phyloP scores from a whole-genome alignment of 2,113 vertebrate genomes.

The Hiodon tergisus region DNA sequence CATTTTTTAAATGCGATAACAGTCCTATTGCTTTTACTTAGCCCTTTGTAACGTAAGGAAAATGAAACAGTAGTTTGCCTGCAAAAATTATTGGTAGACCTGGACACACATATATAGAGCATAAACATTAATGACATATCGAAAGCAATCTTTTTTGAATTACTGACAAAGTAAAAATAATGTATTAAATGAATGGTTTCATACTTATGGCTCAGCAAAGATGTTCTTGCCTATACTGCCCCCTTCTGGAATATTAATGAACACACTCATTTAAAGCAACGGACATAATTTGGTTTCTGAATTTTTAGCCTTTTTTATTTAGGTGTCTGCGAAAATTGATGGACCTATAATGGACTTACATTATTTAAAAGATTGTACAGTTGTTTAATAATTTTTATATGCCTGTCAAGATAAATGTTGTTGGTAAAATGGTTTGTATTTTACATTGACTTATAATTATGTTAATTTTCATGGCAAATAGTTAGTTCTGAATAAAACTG shows the following conservation, averaged over 20 bases:
- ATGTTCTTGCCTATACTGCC: conserved; percentile 26
- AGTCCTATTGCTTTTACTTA: background rate
- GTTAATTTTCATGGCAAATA: no score
- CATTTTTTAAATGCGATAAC: no score
- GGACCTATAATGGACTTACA: no score
- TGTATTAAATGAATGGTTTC: conserved; percentile 16
- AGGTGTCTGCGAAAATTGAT: background rate
- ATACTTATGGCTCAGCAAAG: background rate
- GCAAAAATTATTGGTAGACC: no score
- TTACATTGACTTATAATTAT: no score
- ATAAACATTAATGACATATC: conserved; percentile 28
- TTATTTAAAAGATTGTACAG: no score
- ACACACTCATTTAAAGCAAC: background rate
- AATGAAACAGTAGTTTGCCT: no score
- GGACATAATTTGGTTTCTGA: background rate
- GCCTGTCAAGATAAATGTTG: no score
- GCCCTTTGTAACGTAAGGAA: background rate
- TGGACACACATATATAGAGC: background rate
- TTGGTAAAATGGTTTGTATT: no score
- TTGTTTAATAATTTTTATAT: no score
- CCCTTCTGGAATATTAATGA: conserved; percentile 26
- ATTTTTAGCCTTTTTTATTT: background rate
- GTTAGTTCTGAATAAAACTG: no score
- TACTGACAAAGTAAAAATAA: conserved; percentile 8
- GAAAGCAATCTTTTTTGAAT: conserved; percentile 24